phyloP scores from a whole-genome alignment of 2,797 vertebrate genomes.

The Zalophus californianus region DNA sequence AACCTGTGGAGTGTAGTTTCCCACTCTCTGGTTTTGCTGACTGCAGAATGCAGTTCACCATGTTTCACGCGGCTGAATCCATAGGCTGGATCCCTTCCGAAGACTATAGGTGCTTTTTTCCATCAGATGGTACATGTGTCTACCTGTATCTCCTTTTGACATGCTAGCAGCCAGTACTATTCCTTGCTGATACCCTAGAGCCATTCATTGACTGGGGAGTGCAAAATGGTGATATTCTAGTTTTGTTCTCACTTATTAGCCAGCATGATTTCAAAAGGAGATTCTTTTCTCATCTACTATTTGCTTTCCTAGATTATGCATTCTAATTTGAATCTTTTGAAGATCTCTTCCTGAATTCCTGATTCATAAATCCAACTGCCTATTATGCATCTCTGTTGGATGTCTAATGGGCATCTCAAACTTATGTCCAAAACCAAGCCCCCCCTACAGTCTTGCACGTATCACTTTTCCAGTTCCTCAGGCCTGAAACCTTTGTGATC shows the following conservation, averaged over 20 bases:
- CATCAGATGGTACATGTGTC: background rate
- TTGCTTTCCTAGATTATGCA: background rate
- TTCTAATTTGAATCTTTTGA: conserved; percentile 32
- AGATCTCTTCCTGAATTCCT: background rate
- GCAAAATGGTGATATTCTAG: conserved; percentile 3
- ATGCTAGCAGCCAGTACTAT: background rate
- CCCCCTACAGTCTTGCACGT: background rate
- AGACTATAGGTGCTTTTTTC: background rate
- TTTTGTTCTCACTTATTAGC: background rate
- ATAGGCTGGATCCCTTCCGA: background rate
- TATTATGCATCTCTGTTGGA: background rate
- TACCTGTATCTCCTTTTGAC: conserved; percentile 4
- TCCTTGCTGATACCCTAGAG: background rate
- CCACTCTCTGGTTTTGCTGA: background rate
- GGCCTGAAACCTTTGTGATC: background rate
- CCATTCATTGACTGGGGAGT: background rate
- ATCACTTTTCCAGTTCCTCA: background rate
- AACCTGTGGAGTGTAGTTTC: background rate
- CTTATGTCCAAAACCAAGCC: background rate
- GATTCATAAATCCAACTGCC: background rate
- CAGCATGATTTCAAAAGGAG: background rate
- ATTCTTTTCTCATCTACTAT: background rate
- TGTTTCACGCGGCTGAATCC: background rate
- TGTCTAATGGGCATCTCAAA: background rate
- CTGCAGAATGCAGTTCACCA: background rate